Conservation (phyloP, 2,797 vertebrate species). For the Ispidina lecontei region DNA sequence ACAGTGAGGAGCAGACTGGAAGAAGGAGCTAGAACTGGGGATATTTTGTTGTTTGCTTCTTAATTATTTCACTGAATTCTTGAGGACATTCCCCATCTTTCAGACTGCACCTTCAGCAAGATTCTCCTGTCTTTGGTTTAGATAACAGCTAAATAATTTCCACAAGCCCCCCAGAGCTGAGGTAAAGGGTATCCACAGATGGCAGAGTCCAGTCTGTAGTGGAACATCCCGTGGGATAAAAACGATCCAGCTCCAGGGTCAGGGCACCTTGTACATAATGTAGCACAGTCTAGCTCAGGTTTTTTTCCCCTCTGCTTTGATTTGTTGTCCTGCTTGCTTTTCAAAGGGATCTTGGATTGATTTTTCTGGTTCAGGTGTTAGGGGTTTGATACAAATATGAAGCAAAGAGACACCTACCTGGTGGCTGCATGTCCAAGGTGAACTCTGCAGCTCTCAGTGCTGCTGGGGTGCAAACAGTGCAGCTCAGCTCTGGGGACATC, state of each 20-base stretch:
- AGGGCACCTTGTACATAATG: accelerated
- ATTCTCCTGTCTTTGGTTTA: neutral
- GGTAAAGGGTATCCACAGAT: neutral
- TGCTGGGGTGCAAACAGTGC: neutral
- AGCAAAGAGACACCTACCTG: neutral
- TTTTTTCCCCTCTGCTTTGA: neutral
- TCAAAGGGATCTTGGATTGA: neutral
- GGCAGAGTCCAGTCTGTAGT: neutral
- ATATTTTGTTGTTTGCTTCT: neutral
- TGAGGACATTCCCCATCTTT: neutral
- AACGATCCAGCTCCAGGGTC: neutral
- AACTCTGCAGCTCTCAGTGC: neutral
- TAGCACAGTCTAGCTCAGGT: neutral
- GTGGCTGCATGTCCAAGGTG: neutral
- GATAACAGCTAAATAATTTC: neutral
- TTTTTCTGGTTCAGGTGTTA: neutral
- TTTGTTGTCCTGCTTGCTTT: neutral
- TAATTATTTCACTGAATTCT: neutral
- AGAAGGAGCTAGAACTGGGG: neutral
- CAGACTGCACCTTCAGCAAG: neutral
- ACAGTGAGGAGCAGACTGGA: neutral
- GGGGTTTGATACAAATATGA: neutral
- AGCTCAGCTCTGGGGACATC: neutral
- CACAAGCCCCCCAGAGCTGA: neutral
- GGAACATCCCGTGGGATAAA: neutral